Percentiles rank a stretch among this genome's conserved stretches.
phyloP scores from a whole-genome alignment of 2,888 invertebrate species.

The Halictus quadricinctus region DNA sequence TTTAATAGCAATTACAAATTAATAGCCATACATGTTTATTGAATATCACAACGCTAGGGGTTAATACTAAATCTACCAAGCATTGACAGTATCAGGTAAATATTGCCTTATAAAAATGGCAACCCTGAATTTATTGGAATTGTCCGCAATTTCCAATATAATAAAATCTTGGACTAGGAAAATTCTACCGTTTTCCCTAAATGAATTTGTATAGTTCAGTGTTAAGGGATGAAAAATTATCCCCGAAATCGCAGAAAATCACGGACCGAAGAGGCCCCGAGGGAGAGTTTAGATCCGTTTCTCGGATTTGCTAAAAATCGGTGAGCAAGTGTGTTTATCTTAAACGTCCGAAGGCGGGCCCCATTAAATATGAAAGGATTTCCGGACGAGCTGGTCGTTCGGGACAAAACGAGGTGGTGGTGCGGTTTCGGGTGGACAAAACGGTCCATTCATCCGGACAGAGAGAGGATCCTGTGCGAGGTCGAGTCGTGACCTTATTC shows the following conservation, averaged over 20 bases:
- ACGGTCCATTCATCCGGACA: conserved; percentile 44
- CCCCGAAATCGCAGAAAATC: not conserved
- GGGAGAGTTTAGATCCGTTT: not conserved
- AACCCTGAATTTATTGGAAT: too few relatives aligned
- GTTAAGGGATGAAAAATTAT: not conserved
- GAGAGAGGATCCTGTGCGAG: conserved; percentile 47
- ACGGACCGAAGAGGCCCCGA: not conserved
- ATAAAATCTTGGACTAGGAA: too few relatives aligned
- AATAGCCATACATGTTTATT: too few relatives aligned
- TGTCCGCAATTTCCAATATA: too few relatives aligned
- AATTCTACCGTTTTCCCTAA: too few relatives aligned
- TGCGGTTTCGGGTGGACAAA: conserved; percentile 38
- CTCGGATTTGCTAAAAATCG: not conserved
- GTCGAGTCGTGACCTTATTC: conserved; percentile 56
- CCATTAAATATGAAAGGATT: conserved; percentile 33
- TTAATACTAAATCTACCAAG: too few relatives aligned
- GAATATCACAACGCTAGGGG: too few relatives aligned
- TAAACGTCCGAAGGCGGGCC: conserved; percentile 18
- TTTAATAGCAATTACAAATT: too few relatives aligned
- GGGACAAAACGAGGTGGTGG: conserved; percentile 11
- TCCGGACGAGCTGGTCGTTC: conserved; percentile 4
- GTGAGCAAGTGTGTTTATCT: conserved; percentile 15
- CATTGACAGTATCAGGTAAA: too few relatives aligned
- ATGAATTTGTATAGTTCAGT: too few relatives aligned
- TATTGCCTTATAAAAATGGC: too few relatives aligned